These are phyloP conservation scores for Drosophila insularis DNA, from an alignment of 1,140 invertebrate genomes.

Conservation along the genomic window DNA sequence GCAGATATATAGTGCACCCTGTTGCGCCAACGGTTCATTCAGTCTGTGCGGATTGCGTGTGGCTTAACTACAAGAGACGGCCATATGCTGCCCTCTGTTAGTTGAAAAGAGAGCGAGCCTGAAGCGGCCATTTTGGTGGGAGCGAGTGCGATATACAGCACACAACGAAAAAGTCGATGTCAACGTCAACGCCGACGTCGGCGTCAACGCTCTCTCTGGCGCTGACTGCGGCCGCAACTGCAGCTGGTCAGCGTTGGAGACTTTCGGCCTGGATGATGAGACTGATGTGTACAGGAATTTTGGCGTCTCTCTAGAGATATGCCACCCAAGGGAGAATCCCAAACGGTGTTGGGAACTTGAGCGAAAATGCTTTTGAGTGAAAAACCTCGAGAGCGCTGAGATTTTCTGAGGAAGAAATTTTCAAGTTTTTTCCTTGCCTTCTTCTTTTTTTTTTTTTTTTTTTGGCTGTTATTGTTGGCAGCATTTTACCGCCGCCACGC, in stretches of 20 bases:
- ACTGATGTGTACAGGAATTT: constrained; percentile 58
- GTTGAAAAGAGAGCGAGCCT: constrained; percentile 36
- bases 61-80: constrained; percentile 9
- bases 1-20: constrained; percentile 68
- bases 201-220: constrained; percentile 14
- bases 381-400: constrained; percentile 10
- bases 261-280: constrained; percentile 42
- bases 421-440: neutral
- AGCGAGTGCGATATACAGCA: constrained; percentile 57
- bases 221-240: constrained; percentile 28
- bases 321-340: constrained; percentile 30
- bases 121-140: constrained; percentile 73
- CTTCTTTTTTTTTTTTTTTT: neutral
- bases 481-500: constrained; percentile 14
- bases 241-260: constrained; percentile 67
- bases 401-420: constrained; percentile 4
- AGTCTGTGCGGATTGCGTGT: constrained; percentile 12
- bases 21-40: constrained; percentile 53
- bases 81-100: neutral
- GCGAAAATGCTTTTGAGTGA: constrained; percentile 58
- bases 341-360: constrained; percentile 24
- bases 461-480: neutral
- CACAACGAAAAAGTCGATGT: constrained; percentile 11
- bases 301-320: constrained; percentile 50
- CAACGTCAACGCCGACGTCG: constrained; percentile 6